Base-by-base conservation (phyloP, 2,888 invertebrate species). In the Metellina segmentata region DNA sequence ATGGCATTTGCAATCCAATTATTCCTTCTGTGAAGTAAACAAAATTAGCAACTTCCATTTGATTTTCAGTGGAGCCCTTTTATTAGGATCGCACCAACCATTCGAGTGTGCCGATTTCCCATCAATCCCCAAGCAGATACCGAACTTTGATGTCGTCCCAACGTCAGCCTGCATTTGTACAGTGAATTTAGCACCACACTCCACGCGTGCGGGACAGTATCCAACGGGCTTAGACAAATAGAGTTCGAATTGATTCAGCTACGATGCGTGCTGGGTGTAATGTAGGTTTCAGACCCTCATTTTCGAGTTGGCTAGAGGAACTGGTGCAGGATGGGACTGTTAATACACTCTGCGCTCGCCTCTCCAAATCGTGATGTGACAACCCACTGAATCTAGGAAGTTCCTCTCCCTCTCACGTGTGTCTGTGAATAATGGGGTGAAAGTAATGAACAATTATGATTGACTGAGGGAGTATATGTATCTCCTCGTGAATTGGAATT, bases 201-300 rank as follows among this genome's bases (percentile, higher is more conserved):
- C 71, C 70, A 71, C 48, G n/a, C 20, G 16, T 69, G 49, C 77
- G 71, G 79, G 51, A 69, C 82, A 52, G 16, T 77, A 70, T 83
- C 77, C 82, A 71, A 70, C 75, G 53, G 74, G 61, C 82, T 77
- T 70, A 69, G 70, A 82, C 75, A 89, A 89, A 89, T 89, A 82
- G 75, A 89, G 75, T 83, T 89, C 69, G 89, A 75, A 82, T 89
- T 82, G 89, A 87, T 87, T 87, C 87, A 78, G 70, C 52, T 48
- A 69, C 9, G 52, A 52, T 49, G 72, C 49, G 77, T 11, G 48
- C 48, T 19, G 70, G 7, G 16, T 8, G 49, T 81, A 72, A 81
- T 87, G 72, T 53, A 52, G 79, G 87, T 87, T 81, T 53, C 53
- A 72, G 72, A 72, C 48, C 72, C 79, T 72, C 72, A 72, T 78